Percentiles rank a stretch among this genome's conserved stretches.
phyloP scores from a whole-genome alignment of 2,888 invertebrate genomes.

The Eudasyphora cyanicolor region DNA sequence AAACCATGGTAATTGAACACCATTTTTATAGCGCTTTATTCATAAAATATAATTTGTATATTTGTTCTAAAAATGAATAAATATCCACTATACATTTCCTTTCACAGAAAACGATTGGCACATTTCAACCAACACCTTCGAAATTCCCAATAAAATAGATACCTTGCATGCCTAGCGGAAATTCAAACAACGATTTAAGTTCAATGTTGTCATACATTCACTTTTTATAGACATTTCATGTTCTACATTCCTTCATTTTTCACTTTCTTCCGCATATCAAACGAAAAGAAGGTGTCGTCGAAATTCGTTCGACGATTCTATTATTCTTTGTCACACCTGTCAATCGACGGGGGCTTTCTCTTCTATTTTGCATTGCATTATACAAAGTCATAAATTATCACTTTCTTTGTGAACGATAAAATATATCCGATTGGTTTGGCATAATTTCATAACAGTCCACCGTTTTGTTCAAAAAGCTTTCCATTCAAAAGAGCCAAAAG shows the following conservation, averaged over 20 bases:
- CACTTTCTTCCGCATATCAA: no score
- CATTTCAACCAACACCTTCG: neutral
- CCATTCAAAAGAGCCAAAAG: neutral
- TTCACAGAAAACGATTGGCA: no score
- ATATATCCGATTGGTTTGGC: slow-evolving; percentile 41
- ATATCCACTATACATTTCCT: no score
- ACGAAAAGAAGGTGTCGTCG: neutral
- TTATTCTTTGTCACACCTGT: slow-evolving; percentile 22
- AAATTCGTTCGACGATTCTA: neutral
- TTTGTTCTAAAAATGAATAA: no score
- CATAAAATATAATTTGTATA: no score
- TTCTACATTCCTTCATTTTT: no score
- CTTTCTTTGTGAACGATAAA: slow-evolving; percentile 24
- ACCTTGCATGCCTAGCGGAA: neutral
- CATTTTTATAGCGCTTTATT: no score
- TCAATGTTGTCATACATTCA: neutral
- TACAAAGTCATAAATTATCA: slow-evolving; percentile 37
- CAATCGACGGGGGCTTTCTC: neutral
- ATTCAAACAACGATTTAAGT: neutral
- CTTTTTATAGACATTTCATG: no score
- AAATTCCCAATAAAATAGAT: neutral
- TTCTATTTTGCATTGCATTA: slow-evolving; percentile 11
- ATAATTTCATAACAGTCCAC: neutral
- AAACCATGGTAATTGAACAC: no score
- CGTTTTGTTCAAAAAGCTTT: neutral